Evolutionary conservation across 2,888 invertebrate species (phyloP).

Genomic region (Stratiomys singularior): DNA sequence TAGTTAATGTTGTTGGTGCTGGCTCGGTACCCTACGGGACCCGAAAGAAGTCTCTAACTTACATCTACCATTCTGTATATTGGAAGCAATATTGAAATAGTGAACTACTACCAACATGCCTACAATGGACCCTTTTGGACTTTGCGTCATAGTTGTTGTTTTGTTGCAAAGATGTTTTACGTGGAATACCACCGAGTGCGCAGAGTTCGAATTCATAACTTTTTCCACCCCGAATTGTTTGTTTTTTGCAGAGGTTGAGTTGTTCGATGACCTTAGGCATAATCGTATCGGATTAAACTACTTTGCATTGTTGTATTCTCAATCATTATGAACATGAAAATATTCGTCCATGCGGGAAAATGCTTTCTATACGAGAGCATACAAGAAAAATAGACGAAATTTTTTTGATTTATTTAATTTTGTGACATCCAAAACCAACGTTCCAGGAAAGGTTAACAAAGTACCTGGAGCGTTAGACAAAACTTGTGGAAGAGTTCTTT

Average conservation of each 20-base stretch:
- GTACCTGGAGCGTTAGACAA: too few relatives aligned
- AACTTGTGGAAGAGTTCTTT: too few relatives aligned
- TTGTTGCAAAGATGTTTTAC: background rate
- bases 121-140: conserved; percentile 3
- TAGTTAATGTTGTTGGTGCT: background rate
- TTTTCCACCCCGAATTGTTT: background rate
- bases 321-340: too few relatives aligned
- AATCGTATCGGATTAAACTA: too few relatives aligned
- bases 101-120: conserved; percentile 4
- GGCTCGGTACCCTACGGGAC: conserved; percentile 18
- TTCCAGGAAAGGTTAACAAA: too few relatives aligned
- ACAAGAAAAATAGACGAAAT: too few relatives aligned
- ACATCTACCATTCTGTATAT: background rate
- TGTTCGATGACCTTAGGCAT: too few relatives aligned
- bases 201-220: conserved; percentile 30
- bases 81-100: conserved; percentile 24
- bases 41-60: background rate
- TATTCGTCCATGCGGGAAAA: too few relatives aligned
- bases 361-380: too few relatives aligned
- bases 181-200: conserved; percentile 26
- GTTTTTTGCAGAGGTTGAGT: background rate
- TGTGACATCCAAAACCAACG: too few relatives aligned
- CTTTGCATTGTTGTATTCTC: too few relatives aligned
- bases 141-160: background rate
- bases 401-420: too few relatives aligned